Base-by-base conservation (phyloP, 2,113 vertebrate genomes). In the Alligator mississippiensis region DNA sequence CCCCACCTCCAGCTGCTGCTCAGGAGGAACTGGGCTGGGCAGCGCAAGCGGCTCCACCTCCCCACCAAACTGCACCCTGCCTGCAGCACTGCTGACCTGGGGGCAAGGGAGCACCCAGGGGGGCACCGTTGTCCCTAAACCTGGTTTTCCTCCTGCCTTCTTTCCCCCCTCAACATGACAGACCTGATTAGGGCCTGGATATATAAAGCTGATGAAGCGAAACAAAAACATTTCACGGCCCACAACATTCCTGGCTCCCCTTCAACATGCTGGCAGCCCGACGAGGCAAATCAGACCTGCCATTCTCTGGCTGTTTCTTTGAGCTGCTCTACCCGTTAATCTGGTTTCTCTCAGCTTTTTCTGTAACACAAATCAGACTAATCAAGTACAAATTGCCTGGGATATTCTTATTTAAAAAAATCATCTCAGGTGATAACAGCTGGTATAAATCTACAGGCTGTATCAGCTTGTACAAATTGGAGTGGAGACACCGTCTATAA, bases 201-300 rank as follows among this genome's bases (percentile, higher is more conserved):
- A 85, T 82, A 72, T 94, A 90, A 85, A 93, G 61, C 68, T 15
- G 1, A 61, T 54, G 88, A 90, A 90, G 92, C 14, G 3, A 96
- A 97, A 96, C 94, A 93, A 95, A 95, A 96, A 87, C 93, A 95
- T 80, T 94, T 96, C 93, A 92, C 94, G 91, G 96, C 89, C 96
- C 89, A 72, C 93, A 96, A 90, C 91, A 80, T 94, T 96, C 88
- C 93, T 94, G 93, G 91, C 90, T 96, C 85, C 54, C 77, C 11
- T 6, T 85, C 91, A 93, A 90, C 89, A 94, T 0, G 10, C 74
- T 97, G 95, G 91, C 96, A 96, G 85, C 6, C 0, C 0, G 81
- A 79, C 90, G 80, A 90, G 62, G 57, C 61, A 95, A 96, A 80
- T 87, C 72, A 85, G 89, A 82, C 80, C 75, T 85, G 76, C 84